Conservation (phyloP, 2,888 invertebrate genomes). For the Aphodius granarius region DNA sequence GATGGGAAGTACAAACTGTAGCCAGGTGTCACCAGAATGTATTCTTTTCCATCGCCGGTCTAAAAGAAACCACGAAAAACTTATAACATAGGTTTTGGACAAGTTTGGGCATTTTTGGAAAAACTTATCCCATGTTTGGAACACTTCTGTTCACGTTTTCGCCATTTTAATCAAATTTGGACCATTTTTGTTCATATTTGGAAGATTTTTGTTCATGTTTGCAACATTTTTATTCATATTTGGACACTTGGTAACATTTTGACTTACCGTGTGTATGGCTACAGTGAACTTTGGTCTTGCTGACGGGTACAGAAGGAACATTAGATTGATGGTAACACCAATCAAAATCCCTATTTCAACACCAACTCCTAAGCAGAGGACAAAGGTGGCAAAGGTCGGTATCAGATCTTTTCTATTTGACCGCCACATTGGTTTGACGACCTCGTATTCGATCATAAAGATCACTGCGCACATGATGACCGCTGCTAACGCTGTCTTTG, state of each 20-base stretch:
- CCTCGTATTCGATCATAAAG: conserved; percentile 92
- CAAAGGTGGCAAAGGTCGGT: conserved; percentile 81
- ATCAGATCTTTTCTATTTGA: conserved; percentile 79
- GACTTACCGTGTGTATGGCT: conserved; percentile 67
- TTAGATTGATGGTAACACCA: conserved; percentile 78
- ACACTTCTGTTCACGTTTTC: no score
- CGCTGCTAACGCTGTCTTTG: conserved; percentile 85
- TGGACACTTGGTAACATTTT: no score
- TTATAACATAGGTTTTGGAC: neutral
- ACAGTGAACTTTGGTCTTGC: conserved; percentile 77
- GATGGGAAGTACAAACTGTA: conserved; percentile 83
- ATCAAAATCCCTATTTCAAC: conserved; percentile 85
- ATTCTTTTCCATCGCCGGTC: conserved; percentile 70
- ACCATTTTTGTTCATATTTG: no score
- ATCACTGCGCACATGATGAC: conserved; percentile 95
- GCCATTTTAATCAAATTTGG: no score
- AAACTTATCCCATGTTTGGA: no score
- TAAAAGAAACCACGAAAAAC: conserved; percentile 48
- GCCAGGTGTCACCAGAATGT: conserved; percentile 76
- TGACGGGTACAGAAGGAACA: conserved; percentile 78
- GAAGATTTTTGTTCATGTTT: no score
- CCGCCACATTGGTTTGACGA: conserved; percentile 83
- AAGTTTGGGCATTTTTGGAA: no score
- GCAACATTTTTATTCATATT: no score
- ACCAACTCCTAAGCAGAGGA: conserved; percentile 77